Conservation (phyloP, 2,888 invertebrate species). For the Ptychoptera contaminata region DNA sequence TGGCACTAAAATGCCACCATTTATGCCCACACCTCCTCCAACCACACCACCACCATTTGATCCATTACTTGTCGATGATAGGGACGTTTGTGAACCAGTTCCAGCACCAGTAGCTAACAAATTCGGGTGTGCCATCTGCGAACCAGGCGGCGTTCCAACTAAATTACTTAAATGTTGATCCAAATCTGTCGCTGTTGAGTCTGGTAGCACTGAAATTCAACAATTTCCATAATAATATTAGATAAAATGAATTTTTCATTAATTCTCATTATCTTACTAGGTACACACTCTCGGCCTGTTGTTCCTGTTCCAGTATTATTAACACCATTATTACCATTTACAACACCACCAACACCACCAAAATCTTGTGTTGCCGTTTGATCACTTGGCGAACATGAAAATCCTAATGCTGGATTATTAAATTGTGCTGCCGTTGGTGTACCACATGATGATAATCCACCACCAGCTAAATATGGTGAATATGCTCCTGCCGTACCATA, state of each 20-base stretch:
- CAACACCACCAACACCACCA: constrained; percentile 19
- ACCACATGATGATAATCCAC: constrained; percentile 56
- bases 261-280: constrained; percentile 22
- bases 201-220: constrained; percentile 49
- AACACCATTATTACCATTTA: too few relatives aligned
- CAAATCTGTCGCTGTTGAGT: constrained; percentile 57
- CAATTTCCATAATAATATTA: neutral
- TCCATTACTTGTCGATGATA: constrained; percentile 10
- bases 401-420: constrained; percentile 58
- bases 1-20: constrained; percentile 42
- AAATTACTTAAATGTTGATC: constrained; percentile 56
- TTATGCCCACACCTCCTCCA: constrained; percentile 15
- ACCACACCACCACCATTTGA: constrained; percentile 28
- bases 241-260: neutral
- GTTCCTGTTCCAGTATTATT: constrained; percentile 21
- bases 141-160: constrained; percentile 39
- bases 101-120: constrained; percentile 15
- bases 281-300: constrained; percentile 38
- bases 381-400: constrained; percentile 52
- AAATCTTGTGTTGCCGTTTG: constrained; percentile 43
- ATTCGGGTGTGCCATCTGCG: constrained; percentile 33
- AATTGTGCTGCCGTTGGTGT: constrained; percentile 55
- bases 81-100: constrained; percentile 19
- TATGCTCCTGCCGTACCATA: constrained; percentile 75
- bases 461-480: constrained; percentile 61